These are phyloP conservation scores for Heliopora coerulea DNA, from an alignment of 92 coral and sea anemone species.

Conservation along the genomic window DNA sequence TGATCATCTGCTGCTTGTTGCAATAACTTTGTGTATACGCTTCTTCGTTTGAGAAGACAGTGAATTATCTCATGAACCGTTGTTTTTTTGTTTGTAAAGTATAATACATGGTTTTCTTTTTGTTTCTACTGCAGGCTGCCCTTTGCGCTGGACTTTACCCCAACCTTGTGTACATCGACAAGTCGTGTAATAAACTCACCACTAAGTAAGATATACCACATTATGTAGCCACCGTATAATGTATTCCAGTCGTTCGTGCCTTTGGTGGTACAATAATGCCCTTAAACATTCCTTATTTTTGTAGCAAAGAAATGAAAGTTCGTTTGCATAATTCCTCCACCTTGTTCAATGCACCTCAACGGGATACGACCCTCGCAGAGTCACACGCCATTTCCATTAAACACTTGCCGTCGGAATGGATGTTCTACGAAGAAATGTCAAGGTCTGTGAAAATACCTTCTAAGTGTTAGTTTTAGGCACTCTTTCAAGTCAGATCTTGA, in stretches of 20 bases:
- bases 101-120: not conserved
- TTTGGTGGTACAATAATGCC: too few species aligned
- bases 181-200: conserved; percentile 65
- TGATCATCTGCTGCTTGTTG: too few species aligned
- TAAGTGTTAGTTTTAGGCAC: too few species aligned
- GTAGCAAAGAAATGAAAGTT: conserved; percentile 84
- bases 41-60: too few species aligned
- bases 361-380: conserved; percentile 53
- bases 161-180: conserved; percentile 79
- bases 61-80: too few species aligned
- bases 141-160: conserved; percentile 95
- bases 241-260: too few species aligned
- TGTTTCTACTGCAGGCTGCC: conserved; percentile 66
- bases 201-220: conserved; percentile 97
- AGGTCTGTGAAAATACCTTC: conserved; percentile 58
- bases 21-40: too few species aligned
- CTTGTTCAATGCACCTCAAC: conserved; percentile 67
- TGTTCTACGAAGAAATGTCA: conserved; percentile 94
- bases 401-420: conserved; percentile 88
- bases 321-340: conserved; percentile 84
- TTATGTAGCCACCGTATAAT: too few species aligned
- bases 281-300: not conserved
- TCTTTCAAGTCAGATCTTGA: too few species aligned
- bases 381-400: conserved; percentile 68
- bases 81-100: too few species aligned